A percentile compares a stretch with the other conserved stretches of the same genome.
Evolutionary conservation across 2,888 invertebrate species (phyloP).

Genomic region (Eudemis profundana): DNA sequence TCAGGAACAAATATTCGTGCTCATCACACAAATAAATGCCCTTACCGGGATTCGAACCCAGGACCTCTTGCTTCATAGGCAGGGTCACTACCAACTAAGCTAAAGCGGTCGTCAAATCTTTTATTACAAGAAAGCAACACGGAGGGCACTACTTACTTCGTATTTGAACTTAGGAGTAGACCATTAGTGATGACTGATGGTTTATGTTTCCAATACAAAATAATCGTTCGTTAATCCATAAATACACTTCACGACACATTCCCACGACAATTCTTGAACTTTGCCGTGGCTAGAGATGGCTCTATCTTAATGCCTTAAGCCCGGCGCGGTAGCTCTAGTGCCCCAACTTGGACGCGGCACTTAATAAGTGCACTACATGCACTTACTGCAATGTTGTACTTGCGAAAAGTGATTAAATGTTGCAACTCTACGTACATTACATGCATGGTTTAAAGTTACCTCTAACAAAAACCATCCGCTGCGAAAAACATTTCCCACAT

Average conservation of each 20-base stretch:
- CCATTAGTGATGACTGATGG: too few species aligned
- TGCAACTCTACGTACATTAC: constrained; percentile 8
- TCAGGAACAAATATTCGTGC: too few species aligned
- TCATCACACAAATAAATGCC: too few species aligned
- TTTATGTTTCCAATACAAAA: background rate
- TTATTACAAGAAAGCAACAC: too few species aligned
- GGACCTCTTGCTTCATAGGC: too few species aligned
- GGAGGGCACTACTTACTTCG: too few species aligned
- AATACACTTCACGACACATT: background rate
- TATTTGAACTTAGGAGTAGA: too few species aligned
- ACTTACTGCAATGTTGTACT: constrained; percentile 8
- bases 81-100: too few species aligned
- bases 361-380: constrained; percentile 16
- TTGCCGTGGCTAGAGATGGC: background rate
- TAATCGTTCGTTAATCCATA: background rate
- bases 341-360: constrained; percentile 5
- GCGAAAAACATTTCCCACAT: too few species aligned
- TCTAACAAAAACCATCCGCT: too few species aligned
- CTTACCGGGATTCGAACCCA: too few species aligned
- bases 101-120: too few species aligned
- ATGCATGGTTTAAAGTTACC: background rate
- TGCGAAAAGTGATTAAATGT: constrained; percentile 16
- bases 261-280: constrained; percentile 2
- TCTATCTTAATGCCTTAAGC: constrained; percentile 20
- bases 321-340: background rate